These are phyloP conservation scores for Sarcophaga variegata DNA, from an alignment of 2,888 invertebrate genomes.

Conservation along the genomic window DNA sequence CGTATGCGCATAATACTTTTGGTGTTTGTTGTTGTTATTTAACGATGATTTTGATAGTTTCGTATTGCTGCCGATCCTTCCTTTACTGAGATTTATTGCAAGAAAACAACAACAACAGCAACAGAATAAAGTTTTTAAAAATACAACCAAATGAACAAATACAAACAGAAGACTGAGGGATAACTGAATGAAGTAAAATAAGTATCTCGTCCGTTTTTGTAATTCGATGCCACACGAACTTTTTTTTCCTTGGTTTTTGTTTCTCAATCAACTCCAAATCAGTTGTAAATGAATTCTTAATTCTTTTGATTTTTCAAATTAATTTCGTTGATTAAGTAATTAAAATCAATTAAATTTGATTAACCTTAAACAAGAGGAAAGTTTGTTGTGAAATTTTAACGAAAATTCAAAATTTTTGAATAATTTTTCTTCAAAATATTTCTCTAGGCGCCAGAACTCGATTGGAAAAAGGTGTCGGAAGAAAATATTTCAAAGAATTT, in stretches of 20 bases:
- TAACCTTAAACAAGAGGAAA: constrained; percentile 11
- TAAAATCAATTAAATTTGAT: constrained; percentile 50
- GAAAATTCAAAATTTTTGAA: background rate
- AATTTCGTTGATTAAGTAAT: constrained; percentile 49
- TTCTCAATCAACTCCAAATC: constrained; percentile 30
- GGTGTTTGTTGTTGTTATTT: background rate
- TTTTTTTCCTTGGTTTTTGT: constrained; percentile 38
- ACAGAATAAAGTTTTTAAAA: background rate
- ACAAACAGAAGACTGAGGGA: background rate
- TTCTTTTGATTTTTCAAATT: constrained; percentile 24
- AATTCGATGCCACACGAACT: constrained; percentile 54
- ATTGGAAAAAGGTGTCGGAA: no score
- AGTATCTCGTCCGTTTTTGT: constrained; percentile 55
- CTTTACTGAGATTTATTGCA: constrained; percentile 41
- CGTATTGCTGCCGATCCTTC: constrained; percentile 29
- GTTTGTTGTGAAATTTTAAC: background rate
- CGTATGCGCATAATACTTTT: background rate
- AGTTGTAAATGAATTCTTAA: constrained; percentile 5
- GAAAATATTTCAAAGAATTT: no score
- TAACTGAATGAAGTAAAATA: constrained; percentile 8
- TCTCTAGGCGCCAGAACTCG: no score
- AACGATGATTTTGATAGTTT: constrained; percentile 57
- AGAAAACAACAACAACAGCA: constrained; percentile 18
- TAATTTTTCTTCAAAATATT: no score
- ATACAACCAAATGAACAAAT: background rate